These are phyloP conservation scores for Tupiocoris notatus DNA, from an alignment of 2,888 invertebrate species.

Conservation along the genomic window DNA sequence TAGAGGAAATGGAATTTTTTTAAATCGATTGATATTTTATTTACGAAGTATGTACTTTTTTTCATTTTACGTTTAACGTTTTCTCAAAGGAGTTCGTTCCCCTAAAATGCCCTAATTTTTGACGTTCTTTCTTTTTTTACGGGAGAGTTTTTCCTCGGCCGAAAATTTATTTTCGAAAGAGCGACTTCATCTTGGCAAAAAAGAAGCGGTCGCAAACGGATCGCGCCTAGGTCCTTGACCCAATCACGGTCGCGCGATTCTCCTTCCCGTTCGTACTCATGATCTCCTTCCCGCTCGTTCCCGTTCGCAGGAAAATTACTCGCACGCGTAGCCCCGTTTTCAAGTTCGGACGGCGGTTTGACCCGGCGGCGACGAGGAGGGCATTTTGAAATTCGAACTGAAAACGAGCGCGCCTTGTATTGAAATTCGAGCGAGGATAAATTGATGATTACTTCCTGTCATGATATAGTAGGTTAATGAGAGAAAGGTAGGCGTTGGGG, in stretches of 20 bases:
- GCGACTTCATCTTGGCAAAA: too few species aligned
- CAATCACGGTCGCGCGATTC: constrained; percentile 9
- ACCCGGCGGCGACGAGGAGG: not conserved
- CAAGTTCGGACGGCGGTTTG: not conserved
- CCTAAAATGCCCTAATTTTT: too few species aligned
- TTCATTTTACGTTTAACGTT: too few species aligned
- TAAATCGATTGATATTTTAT: too few species aligned
- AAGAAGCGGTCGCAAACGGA: not conserved
- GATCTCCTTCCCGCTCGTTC: not conserved
- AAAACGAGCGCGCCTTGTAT: too few species aligned
- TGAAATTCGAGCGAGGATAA: not conserved
- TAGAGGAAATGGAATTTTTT: too few species aligned
- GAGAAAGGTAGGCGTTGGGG: constrained; percentile 9
- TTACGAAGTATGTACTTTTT: too few species aligned
- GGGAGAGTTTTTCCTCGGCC: too few species aligned
- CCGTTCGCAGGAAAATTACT: not conserved
- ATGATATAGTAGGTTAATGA: constrained; percentile 38
- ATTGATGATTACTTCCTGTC: constrained; percentile 1
- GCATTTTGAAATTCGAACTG: too few species aligned
- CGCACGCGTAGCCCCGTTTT: not conserved
- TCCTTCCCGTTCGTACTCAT: not conserved
- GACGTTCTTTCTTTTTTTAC: too few species aligned
- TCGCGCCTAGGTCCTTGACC: constrained; percentile 23
- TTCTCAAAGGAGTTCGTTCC: too few species aligned
- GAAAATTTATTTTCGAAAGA: too few species aligned